Conservation (phyloP, 2,797 vertebrate genomes). For the Smutsia gigantea region DNA sequence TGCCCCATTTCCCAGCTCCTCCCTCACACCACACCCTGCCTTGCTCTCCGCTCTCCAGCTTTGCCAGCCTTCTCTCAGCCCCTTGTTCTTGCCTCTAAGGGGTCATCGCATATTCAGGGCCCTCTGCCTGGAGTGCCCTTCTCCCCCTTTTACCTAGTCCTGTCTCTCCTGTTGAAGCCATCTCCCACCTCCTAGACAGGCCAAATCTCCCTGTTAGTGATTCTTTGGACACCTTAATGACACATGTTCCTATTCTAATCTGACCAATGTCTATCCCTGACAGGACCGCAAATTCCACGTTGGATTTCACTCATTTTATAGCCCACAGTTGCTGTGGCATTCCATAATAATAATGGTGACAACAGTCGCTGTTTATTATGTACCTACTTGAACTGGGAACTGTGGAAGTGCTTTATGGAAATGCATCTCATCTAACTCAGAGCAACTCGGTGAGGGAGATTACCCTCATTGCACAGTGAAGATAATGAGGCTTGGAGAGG, state of each 20-base stretch:
- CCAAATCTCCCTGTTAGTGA: neutral
- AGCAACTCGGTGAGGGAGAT: neutral
- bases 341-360: neutral
- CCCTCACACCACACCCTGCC: neutral
- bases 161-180: neutral
- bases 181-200: neutral
- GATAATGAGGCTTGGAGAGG: neutral
- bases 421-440: neutral
- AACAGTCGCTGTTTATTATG: neutral
- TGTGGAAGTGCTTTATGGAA: neutral
- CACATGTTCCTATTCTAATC: neutral
- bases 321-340: neutral
- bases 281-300: too few species aligned
- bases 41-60: neutral
- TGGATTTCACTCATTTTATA: neutral
- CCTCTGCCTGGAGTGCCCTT: neutral
- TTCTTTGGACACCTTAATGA: neutral
- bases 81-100: neutral
- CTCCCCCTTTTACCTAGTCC: neutral
- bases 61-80: neutral
- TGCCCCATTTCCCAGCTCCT: neutral
- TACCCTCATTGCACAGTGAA: too few species aligned
- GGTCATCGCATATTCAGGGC: too few species aligned
- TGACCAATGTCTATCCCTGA: neutral
- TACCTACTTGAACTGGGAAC: neutral